Base-by-base conservation (phyloP, 2,797 vertebrate species). In the Pristis pectinata region DNA sequence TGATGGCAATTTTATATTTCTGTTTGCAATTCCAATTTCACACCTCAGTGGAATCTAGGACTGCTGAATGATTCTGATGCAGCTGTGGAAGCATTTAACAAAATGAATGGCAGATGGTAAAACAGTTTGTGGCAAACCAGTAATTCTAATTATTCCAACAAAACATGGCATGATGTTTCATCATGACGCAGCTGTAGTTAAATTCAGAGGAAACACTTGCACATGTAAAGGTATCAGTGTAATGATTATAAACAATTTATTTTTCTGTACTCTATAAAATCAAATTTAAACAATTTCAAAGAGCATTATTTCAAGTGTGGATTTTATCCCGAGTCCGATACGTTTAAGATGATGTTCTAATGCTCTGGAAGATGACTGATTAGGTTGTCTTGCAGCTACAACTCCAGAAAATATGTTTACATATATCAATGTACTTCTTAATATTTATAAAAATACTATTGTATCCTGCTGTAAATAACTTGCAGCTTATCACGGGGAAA, bases 11-110 rank as follows among this genome's bases (percentile, higher is more conserved):
- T 95, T 96, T 96, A 96, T 97, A 97, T 97, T 97, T 97, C 97
- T 97, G 97, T 97, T 97, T 97, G 96, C 96, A 96, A 96, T 97
- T 98, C 96, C 97, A 97, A 97, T 98, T 98, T 98, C 97, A 98
- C 97, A 98, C 97, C 95, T 96, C 97, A 97, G 95, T 96, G 96
- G 96, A 95, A 97, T 97, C 96, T 97, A 95, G 96, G 97, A 96
- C 96, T 96, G 96, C 96, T 97, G 96, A 97, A 95, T 94, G 96
- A 97, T 97, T 97, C 95, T 97, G 97, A 97, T 97, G 97, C 97
- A 97, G 97, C 95, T 96, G 96, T 96, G 96, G 96, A 96, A 96
- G 95, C 96, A 95, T 97, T 97, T 97, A 97, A 97, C 95, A 96
- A 96, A 96, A 95, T 97, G 97, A 98, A 95, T 97, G 97, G 96